A percentile compares a stretch with the other conserved stretches of the same genome.
These are phyloP conservation scores for Apostichopus parvimensis DNA, from an alignment of 35 echinoderm and acorn worm species.

Conservation along the genomic window DNA sequence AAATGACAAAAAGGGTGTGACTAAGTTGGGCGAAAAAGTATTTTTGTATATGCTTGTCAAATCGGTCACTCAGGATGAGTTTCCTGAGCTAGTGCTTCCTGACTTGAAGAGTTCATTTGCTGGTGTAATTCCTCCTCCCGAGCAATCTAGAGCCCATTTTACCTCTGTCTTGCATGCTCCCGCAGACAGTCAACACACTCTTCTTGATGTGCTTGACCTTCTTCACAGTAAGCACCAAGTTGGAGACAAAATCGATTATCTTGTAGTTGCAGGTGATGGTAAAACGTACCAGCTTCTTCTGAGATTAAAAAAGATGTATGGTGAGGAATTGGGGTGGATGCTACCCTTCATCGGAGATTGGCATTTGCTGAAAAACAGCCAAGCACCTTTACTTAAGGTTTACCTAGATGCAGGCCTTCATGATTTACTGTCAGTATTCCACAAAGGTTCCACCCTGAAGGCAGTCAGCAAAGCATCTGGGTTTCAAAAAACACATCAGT, in stretches of 20 bases:
- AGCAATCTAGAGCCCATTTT: constrained; percentile 50
- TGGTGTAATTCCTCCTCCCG: neutral
- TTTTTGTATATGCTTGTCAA: constrained; percentile 61
- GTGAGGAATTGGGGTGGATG: constrained; percentile 55
- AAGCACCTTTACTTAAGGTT: constrained; percentile 55
- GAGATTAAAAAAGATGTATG: constrained; percentile 44
- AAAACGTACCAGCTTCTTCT: constrained; percentile 55
- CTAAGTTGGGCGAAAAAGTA: neutral
- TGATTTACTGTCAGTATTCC: constrained; percentile 32
- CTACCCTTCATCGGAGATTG: constrained; percentile 68
- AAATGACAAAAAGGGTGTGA: neutral
- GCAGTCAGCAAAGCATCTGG: constrained; percentile 9
- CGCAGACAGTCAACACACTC: constrained; percentile 60
- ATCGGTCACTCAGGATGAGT: neutral
- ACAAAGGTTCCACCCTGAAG: constrained; percentile 54
- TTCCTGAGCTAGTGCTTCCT: constrained; percentile 50
- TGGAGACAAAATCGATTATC: constrained; percentile 15
- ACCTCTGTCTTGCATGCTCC: constrained; percentile 42
- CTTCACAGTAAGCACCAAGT: constrained; percentile 39
- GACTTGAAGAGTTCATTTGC: constrained; percentile 44
- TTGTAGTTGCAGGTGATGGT: constrained; percentile 70
- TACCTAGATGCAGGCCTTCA: constrained; percentile 55
- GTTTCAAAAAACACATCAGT: neutral
- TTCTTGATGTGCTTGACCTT: constrained; percentile 47
- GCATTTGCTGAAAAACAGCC: constrained; percentile 65